Percentiles rank a stretch among this genome's conserved stretches.
These are phyloP conservation scores for Drosophila mercatorum DNA, from an alignment of 2,888 invertebrate species.

Conservation along the genomic window DNA sequence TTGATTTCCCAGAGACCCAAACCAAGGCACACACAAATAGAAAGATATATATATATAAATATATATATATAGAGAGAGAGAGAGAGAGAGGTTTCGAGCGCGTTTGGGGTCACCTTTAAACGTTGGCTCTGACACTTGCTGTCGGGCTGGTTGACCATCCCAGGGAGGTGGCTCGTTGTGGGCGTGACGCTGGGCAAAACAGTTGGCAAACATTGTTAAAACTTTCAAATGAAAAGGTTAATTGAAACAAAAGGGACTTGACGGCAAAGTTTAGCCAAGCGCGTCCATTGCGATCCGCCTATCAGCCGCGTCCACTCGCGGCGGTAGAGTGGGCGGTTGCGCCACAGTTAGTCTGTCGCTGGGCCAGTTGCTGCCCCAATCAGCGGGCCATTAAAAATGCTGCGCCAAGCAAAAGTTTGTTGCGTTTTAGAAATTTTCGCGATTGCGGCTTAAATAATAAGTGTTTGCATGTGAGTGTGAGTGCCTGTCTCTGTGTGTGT, in stretches of 20 bases:
- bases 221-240: conserved; percentile 77
- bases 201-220: conserved; percentile 77
- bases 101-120: conserved; percentile 38
- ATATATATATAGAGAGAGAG: too few species aligned
- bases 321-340: not conserved
- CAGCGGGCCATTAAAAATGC: conserved; percentile 65
- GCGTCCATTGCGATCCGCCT: conserved; percentile 61
- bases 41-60: not conserved
- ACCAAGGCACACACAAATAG: not conserved
- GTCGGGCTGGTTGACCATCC: conserved; percentile 13
- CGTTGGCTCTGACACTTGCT: conserved; percentile 16
- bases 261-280: conserved; percentile 76
- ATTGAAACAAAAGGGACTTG: conserved; percentile 78
- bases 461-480: conserved; percentile 9
- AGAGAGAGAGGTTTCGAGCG: conserved; percentile 13
- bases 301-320: conserved; percentile 35
- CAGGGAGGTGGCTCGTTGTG: not conserved
- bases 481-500: not conserved
- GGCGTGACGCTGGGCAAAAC: conserved; percentile 41
- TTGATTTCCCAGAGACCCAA: conserved; percentile 32
- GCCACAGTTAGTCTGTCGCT: conserved; percentile 20
- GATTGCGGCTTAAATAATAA: conserved; percentile 25
- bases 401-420: conserved; percentile 67
- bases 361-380: conserved; percentile 42
- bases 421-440: conserved; percentile 65